Evolutionary conservation across 1,140 invertebrate genomes (phyloP), one percentile per base, ranked within the genome.

Genomic region (Drosophila prosaltans): DNA sequence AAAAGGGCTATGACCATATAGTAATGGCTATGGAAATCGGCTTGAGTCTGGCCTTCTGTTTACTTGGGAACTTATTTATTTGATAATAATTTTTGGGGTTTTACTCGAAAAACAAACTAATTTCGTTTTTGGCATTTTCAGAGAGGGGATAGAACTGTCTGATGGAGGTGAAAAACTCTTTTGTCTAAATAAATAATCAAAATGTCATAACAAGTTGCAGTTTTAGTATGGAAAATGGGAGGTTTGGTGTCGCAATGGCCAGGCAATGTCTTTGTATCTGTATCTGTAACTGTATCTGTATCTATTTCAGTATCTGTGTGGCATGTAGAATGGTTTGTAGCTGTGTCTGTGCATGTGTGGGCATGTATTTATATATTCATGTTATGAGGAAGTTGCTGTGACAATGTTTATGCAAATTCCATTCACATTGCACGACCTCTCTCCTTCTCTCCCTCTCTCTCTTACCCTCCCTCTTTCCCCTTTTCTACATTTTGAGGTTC

Each of bases 101-200:
- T 72, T 72, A 55, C 61, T 71, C 39, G 59, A 54, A 86, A 81
- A 88, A 70, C 80, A 88, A 88, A 86, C 80, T 82, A 80, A 80
- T 89, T 83, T 73, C 67, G 60, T 63, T 59, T 48, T 10, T 61
- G 63, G 68, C 45, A 62, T 71, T 66, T 76, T 64, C 32, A 3
- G 32, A 60, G 28, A 43, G 59, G 32, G 28, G 51, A 54, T 39
- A 48, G 32, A 39, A 4, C 8, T 39, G 30, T 4, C 2, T 5
- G 30, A 30, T 8, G 55, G 55, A 16, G 28, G 8, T 16, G 28
- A 32, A 39, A 58, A 74, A 83, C 80, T 80, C 82, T 74, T 83
- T 83, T 80, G 76, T 83, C 80, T 74, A 83, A 77, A 88, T 83
- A 88, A 88, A 88, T 88, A 89, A 89, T 88, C 80, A 89, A 88